These are phyloP conservation scores for Thera obeliscata DNA, from an alignment of 2,888 invertebrate species.

Conservation along the genomic window DNA sequence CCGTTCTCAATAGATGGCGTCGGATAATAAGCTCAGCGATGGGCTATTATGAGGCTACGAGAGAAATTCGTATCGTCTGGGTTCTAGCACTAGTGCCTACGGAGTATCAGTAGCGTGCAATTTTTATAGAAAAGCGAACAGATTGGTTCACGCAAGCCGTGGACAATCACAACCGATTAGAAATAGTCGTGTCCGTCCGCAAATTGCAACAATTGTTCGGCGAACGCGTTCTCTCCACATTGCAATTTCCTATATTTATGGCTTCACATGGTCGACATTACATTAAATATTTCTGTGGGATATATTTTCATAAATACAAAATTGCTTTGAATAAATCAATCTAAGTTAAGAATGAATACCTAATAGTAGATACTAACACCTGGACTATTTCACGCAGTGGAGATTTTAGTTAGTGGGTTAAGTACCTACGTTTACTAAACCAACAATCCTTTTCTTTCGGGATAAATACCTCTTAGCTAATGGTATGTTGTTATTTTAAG, in stretches of 20 bases:
- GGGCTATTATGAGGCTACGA: constrained; percentile 76
- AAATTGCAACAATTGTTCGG: constrained; percentile 70
- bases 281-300: constrained; percentile 11
- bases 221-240: constrained; percentile 30
- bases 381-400: neutral
- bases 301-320: constrained; percentile 20
- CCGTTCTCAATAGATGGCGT: constrained; percentile 82
- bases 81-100: constrained; percentile 50
- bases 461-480: constrained; percentile 64
- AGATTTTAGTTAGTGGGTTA: constrained; percentile 42
- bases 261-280: constrained; percentile 12
- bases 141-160: constrained; percentile 58
- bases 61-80: constrained; percentile 74
- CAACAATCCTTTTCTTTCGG: constrained; percentile 65
- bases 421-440: constrained; percentile 58
- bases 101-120: constrained; percentile 51
- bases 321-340: constrained; percentile 27
- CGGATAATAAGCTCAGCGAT: constrained; percentile 81
- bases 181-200: constrained; percentile 59
- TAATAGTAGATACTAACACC: neutral
- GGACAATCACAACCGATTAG: constrained; percentile 75
- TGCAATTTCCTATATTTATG: constrained; percentile 32
- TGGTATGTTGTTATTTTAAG: constrained; percentile 72
- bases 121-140: constrained; percentile 65
- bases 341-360: neutral